Evolutionary conservation across 1,140 invertebrate species (phyloP).

Genomic region (Solenopsis invicta): DNA sequence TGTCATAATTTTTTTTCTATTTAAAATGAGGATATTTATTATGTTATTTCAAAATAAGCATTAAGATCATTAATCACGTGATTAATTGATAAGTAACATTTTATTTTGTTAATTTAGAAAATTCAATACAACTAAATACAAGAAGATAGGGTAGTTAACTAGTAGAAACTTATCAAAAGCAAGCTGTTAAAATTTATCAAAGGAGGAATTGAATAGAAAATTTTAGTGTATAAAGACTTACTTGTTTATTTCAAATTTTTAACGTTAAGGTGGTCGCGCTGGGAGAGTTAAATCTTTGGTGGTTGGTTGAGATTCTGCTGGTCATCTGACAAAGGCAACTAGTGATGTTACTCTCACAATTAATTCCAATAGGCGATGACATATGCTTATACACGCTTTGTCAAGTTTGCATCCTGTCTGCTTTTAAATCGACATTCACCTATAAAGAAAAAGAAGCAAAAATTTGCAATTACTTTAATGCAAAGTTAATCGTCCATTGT

Average conservation of each 20-base stretch:
- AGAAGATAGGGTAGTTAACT: not conserved
- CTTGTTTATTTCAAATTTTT: conserved; percentile 93
- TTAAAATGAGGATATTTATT: not conserved
- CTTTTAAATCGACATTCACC: conserved; percentile 73
- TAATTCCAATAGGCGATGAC: conserved; percentile 87
- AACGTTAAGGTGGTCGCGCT: conserved; percentile 91
- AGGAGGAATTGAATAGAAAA: not conserved
- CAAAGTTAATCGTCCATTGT: not conserved
- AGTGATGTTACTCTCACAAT: conserved; percentile 87
- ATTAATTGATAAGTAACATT: not conserved
- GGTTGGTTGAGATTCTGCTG: conserved; percentile 89
- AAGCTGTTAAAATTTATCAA: not conserved
- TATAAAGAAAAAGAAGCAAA: conserved; percentile 4
- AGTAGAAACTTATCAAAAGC: not conserved
- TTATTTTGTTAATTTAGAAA: not conserved
- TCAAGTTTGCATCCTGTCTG: conserved; percentile 78
- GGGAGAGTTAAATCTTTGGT: conserved; percentile 92
- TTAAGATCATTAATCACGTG: not conserved
- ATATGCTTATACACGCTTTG: conserved; percentile 85
- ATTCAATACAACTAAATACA: not conserved
- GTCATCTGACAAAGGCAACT: conserved; percentile 88
- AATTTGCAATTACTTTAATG: not conserved
- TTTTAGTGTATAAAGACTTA: conserved; percentile 81
- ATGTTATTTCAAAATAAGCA: not conserved
- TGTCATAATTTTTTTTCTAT: not conserved